Base-by-base conservation (phyloP, 2,113 vertebrate species). In the Haplochromis vanheusdeni region DNA sequence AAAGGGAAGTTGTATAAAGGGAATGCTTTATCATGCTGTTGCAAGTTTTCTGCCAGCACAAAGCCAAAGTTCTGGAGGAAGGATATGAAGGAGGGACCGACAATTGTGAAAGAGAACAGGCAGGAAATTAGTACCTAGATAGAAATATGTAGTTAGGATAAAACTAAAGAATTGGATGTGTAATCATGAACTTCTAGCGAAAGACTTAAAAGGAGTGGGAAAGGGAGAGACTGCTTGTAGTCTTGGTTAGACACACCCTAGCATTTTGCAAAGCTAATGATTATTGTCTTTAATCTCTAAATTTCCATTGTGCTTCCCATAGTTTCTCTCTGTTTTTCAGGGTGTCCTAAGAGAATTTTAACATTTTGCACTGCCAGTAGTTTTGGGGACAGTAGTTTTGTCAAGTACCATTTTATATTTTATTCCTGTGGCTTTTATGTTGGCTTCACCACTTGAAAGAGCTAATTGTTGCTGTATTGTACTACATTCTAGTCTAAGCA, bases 161-260 rank as follows among this genome's bases (percentile, higher is more conserved):
- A 90, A 89, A 82, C 83, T 28, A 16, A 19, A 70, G 13, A 68
- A 56, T 28, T 13, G 17, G 26, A 83, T 23, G 16, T 5, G 47
- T 86, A 73, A 79, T 89, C 81, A 19, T 47, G 19, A 65, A 54
- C 49, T 79, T 35, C 47, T 82, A 80, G 23, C 6, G 2, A 45
- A 60, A 37, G 37, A 87, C 62, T 26, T 79, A 45, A 86, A 87
- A 56, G 26, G 31, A 86, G 52, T 16, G 56, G 26, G 33, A 81
- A n/a, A 75, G 45, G 45, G 42, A 86, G 28, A 9, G 56, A 42
- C 80, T 21, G 49, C 26, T 28, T 56, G 31, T 60, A 52, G 17
- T 73, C 6, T 19, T 60, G 77, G 75, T 83, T 33, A 40, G 86
- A 81, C 91, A 94, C 93, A 81, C 90, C 92, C 90, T 88, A 40